Evolutionary conservation across 1,140 invertebrate species (phyloP).

Genomic region (Tetramorium simillimum): DNA sequence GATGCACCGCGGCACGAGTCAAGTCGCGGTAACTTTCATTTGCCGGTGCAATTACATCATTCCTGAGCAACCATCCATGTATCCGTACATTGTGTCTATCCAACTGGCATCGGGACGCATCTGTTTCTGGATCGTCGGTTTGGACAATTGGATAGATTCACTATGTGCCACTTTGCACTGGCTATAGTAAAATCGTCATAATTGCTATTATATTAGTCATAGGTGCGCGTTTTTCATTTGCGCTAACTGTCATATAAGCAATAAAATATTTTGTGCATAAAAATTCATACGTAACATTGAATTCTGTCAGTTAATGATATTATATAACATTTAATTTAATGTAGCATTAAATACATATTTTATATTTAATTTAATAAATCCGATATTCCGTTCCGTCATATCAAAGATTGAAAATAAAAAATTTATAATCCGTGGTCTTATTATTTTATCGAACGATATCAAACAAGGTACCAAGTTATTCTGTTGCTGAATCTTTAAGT

Average conservation of each 20-base stretch:
- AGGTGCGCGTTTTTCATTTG: background rate
- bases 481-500: background rate
- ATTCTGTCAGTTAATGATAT: background rate
- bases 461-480: background rate
- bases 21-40: constrained; percentile 51
- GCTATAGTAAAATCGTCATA: background rate
- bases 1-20: constrained; percentile 29
- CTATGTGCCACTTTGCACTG: constrained; percentile 14
- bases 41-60: constrained; percentile 71
- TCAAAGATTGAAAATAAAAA: background rate
- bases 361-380: background rate
- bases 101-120: constrained; percentile 56
- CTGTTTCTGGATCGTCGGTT: constrained; percentile 70
- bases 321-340: background rate
- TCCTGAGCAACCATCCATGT: constrained; percentile 76
- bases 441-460: background rate
- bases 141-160: constrained; percentile 55
- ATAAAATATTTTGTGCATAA: background rate
- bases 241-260: background rate
- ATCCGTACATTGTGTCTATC: constrained; percentile 78
- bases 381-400: background rate
- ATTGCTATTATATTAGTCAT: background rate
- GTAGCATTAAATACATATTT: background rate
- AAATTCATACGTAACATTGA: background rate
- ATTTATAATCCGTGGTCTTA: background rate